Evolutionary conservation across 2,113 vertebrate species (phyloP).

Genomic region (Deroptyus accipitrinus): DNA sequence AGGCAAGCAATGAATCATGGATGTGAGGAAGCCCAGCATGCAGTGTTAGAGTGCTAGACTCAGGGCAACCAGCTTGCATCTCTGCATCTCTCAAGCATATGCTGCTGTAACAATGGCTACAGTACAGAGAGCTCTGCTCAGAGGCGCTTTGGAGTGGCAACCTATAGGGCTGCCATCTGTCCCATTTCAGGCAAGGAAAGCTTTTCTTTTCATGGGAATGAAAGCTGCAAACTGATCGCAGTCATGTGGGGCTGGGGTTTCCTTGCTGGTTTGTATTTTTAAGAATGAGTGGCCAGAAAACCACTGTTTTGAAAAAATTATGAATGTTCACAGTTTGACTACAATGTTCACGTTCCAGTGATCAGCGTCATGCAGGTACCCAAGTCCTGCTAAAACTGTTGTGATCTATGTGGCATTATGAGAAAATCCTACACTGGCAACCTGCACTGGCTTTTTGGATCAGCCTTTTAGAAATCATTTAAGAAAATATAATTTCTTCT

Average conservation of each 20-base stretch:
- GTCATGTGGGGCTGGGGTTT: background rate
- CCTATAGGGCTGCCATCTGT: constrained; percentile 62
- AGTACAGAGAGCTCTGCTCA: background rate
- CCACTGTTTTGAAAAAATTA: constrained; percentile 11
- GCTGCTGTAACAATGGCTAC: background rate
- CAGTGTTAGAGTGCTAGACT: background rate
- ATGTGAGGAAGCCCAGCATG: constrained; percentile 2
- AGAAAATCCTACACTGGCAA: background rate
- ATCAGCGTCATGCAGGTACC: background rate
- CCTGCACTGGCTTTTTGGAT: background rate
- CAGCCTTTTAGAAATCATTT: background rate
- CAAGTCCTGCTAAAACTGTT: background rate
- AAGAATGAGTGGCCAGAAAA: background rate
- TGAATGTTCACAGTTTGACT: constrained; percentile 21
- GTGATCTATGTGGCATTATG: background rate
- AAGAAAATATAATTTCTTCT: background rate
- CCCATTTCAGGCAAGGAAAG: constrained; percentile 3
- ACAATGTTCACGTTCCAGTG: background rate
- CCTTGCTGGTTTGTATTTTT: constrained; percentile 36
- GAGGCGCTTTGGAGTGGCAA: constrained; percentile 39
- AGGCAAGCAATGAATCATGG: constrained; percentile 9
- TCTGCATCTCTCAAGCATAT: constrained; percentile 45
- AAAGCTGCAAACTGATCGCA: background rate
- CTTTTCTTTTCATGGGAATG: constrained; percentile 7
- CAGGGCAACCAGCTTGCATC: constrained; percentile 26